Conservation (phyloP, 2,797 vertebrate species). For the Chromis chromis region DNA sequence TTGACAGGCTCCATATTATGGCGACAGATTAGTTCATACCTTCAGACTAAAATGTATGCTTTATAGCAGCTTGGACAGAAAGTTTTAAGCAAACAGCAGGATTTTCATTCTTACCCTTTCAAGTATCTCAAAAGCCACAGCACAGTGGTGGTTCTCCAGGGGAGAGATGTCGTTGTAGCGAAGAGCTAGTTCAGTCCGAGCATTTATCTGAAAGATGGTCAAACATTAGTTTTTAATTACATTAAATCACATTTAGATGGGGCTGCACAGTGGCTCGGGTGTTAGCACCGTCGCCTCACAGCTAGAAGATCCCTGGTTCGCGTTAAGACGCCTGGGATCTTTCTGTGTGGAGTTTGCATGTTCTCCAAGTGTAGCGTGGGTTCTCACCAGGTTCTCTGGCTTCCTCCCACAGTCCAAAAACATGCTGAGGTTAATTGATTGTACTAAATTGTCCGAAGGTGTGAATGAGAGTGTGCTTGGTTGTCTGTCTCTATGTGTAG, state of each 20-base stretch:
- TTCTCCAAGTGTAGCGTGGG: no score
- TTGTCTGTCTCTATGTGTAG: no score
- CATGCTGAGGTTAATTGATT: no score
- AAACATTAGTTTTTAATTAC: not conserved
- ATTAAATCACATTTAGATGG: not conserved
- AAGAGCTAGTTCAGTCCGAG: slow-evolving; percentile 84
- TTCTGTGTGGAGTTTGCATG: no score
- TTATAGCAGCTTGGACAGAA: not conserved
- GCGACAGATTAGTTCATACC: not conserved
- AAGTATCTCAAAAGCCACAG: slow-evolving; percentile 86
- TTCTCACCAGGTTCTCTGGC: no score
- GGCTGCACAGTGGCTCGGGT: no score
- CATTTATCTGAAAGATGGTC: slow-evolving; percentile 81
- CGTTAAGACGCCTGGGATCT: no score
- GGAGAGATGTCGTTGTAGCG: slow-evolving; percentile 89
- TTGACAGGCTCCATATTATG: not conserved
- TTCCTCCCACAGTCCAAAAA: no score
- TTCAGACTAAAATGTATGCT: not conserved
- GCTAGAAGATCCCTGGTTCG: no score
- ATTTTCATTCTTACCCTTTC: slow-evolving; percentile 76
- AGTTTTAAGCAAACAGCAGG: not conserved
- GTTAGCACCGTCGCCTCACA: no score
- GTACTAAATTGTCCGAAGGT: no score
- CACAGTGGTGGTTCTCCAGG: slow-evolving; percentile 88
- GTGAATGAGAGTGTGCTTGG: no score